Evolutionary conservation across 2,797 vertebrate species (phyloP), one percentile per base, ranked within the genome.

Genomic region (Centropyge bicolor): DNA sequence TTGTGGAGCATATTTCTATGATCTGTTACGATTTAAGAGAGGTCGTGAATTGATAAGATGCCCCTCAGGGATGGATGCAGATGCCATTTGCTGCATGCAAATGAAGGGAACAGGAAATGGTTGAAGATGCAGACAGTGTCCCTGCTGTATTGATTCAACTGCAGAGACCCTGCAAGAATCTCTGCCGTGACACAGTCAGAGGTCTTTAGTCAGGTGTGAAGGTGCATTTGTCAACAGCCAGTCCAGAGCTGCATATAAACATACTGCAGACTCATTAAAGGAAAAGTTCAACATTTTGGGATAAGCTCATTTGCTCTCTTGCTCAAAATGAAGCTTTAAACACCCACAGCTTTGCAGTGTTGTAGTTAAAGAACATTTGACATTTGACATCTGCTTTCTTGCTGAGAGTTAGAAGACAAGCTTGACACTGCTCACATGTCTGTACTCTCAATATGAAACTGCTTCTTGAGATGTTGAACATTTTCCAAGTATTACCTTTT

Each of bases 51-150:
- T 59, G 49, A 60, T 60, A 43, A 57, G n/a, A 74, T 11, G 16
- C 22, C 55, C 38, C 65, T 20, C 41, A 66, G 68, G 2, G 43
- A 52, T 60, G 40, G 71, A 70, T 19, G 12, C 54, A 52, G 61
- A 74, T 63, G 55, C 75, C 43, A 38, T 69, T 49, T 75, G 73
- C 14, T 52, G 76, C 27, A 71, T 80, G 67, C 22, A 75, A 73
- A 74, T 80, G 40, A 86, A 59, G 65, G 45, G 22, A 74, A 35
- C 24, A 35, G 55, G 20, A 55, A 43, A 43, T 36, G 57, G 56
- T 41, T 73, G 22, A 49, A 68, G 66, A 69, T 76, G 67, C 79
- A 79, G 31, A 35, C 35, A 14, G 66, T 56, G 40, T 62, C 65
- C 5, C 31, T 69, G 60, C 35, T 51, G 10, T 74, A 69, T 40